Percentiles rank a stretch among this genome's conserved stretches.
Evolutionary conservation across 1,140 invertebrate species (phyloP).

Genomic region (Coelopa frigida): DNA sequence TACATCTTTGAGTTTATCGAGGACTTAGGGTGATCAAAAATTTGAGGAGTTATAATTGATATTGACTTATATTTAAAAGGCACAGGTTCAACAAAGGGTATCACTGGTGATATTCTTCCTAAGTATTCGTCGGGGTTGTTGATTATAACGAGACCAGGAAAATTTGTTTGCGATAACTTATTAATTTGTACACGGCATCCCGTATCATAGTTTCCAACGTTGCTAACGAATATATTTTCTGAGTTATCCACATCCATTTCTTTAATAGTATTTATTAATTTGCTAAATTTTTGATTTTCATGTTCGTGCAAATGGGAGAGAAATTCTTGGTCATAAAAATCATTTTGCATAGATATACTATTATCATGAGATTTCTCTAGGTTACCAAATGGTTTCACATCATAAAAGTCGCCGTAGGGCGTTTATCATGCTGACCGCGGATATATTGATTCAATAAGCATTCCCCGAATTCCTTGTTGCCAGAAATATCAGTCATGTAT

Average conservation of each 20-base stretch:
- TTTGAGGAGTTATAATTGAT: no score
- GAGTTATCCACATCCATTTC: slow-evolving; percentile 6
- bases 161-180: slow-evolving; percentile 17
- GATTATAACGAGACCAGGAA: slow-evolving; percentile 31
- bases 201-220: neutral
- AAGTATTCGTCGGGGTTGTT: slow-evolving; percentile 22
- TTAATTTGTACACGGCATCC: neutral
- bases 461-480: no score
- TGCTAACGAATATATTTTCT: slow-evolving; percentile 1
- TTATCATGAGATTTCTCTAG: slow-evolving; percentile 9
- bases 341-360: slow-evolving; percentile 61
- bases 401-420: no score
- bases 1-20: no score
- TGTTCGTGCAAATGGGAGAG: slow-evolving; percentile 50
- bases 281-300: slow-evolving; percentile 22
- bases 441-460: slow-evolving; percentile 8
- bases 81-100: slow-evolving; percentile 47
- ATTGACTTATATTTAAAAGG: no score
- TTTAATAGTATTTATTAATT: slow-evolving; percentile 10
- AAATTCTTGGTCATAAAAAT: slow-evolving; percentile 92
- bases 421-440: no score
- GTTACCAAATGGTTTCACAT: slow-evolving; percentile 43
- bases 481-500: no score
- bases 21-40: no score
- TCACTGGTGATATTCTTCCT: slow-evolving; percentile 60